These are phyloP conservation scores for Drosophila burlai DNA, from an alignment of 1,140 invertebrate species.

Conservation along the genomic window DNA sequence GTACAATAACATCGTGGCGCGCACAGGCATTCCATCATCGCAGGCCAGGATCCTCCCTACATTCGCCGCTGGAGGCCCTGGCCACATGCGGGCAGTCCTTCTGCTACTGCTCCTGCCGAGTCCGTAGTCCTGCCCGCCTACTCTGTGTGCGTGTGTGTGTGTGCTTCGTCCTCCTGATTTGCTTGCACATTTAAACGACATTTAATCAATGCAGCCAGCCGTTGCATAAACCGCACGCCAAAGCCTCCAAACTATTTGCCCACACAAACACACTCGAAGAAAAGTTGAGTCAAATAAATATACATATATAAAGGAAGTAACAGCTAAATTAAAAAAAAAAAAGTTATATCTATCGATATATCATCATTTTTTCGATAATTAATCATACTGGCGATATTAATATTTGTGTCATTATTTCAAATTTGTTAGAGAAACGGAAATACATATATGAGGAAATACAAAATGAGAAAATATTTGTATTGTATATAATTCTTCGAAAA, in stretches of 20 bases:
- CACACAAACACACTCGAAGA: constrained; percentile 23
- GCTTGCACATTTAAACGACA: constrained; percentile 78
- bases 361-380: no score
- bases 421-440: no score
- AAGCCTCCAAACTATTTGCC: constrained; percentile 58
- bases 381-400: no score
- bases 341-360: background rate
- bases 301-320: background rate
- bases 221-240: constrained; percentile 58
- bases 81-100: constrained; percentile 26
- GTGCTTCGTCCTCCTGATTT: constrained; percentile 56
- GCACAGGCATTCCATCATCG: constrained; percentile 39
- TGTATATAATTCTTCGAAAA: no score
- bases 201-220: constrained; percentile 73
- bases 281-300: background rate
- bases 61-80: constrained; percentile 26
- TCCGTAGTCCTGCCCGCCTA: background rate
- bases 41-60: constrained; percentile 3
- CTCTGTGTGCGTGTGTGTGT: background rate
- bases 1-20: constrained; percentile 38
- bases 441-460: no score
- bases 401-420: no score
- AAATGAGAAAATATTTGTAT: no score
- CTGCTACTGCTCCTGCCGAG: background rate
- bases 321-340: no score